Evolutionary conservation across 1,140 invertebrate genomes (phyloP).

Genomic region (Leptinotarsa undecemlineata): DNA sequence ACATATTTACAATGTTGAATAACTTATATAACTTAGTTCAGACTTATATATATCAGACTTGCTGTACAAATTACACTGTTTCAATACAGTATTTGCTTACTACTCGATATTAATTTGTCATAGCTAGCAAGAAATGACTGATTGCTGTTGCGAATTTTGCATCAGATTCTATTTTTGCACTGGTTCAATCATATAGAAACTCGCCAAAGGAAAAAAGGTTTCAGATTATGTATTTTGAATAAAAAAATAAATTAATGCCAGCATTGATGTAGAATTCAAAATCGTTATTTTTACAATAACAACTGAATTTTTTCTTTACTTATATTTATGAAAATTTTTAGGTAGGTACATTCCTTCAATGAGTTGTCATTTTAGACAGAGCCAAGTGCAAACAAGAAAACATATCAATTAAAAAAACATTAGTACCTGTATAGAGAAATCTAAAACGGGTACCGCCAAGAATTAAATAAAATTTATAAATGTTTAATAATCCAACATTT

Average conservation of each 20-base stretch:
- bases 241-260: neutral
- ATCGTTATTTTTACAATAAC: no score
- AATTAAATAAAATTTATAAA: constrained; percentile 38
- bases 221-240: neutral
- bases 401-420: constrained; percentile 6
- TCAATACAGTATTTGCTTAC: constrained; percentile 35
- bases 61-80: constrained; percentile 46
- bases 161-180: constrained; percentile 1
- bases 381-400: neutral
- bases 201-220: neutral
- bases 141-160: constrained; percentile 24
- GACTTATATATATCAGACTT: constrained; percentile 53
- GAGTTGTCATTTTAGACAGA: neutral
- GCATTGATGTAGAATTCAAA: no score
- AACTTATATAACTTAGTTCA: constrained; percentile 51
- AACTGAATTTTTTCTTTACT: no score
- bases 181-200: constrained; percentile 10
- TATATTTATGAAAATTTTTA: no score
- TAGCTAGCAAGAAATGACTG: constrained; percentile 29
- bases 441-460: constrained; percentile 18
- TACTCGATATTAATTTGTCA: constrained; percentile 31
- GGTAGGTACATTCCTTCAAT: neutral
- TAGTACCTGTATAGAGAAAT: constrained; percentile 12
- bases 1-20: constrained; percentile 48
- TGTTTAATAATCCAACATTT: constrained; percentile 34